Evolutionary conservation across 2,888 invertebrate genomes (phyloP).

Genomic region (Drosophila pseudotakahashii): DNA sequence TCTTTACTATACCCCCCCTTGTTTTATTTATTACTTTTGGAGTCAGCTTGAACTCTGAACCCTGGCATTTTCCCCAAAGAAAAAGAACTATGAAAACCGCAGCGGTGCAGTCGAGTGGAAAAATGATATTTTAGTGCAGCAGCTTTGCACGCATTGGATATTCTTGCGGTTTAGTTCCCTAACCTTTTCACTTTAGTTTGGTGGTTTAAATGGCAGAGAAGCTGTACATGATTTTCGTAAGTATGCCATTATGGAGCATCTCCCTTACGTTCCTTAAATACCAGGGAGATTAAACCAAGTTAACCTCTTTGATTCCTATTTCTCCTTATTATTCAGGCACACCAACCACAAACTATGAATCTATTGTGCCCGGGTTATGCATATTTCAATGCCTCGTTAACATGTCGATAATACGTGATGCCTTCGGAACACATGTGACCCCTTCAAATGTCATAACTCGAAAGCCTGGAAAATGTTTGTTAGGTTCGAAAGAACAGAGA

Average conservation of each 20-base stretch:
- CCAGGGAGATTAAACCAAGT: neutral
- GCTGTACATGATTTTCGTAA: neutral
- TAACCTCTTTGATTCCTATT: neutral
- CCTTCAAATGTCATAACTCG: conserved; percentile 51
- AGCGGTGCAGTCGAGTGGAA: conserved; percentile 16
- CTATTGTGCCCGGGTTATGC: conserved; percentile 16
- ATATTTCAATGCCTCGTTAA: conserved; percentile 42
- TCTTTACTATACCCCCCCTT: neutral
- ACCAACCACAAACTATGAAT: conserved; percentile 7
- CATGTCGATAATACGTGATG: conserved; percentile 58
- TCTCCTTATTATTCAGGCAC: neutral
- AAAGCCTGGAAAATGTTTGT: conserved; percentile 1
- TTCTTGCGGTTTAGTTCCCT: conserved; percentile 1
- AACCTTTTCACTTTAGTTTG: neutral
- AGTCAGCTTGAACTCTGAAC: conserved; percentile 27
- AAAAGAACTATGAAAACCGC: conserved; percentile 1
- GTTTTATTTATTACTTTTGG: conserved; percentile 11
- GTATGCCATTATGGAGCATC: neutral
- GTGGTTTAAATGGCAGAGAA: neutral
- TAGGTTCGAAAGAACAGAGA: neutral
- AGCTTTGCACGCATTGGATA: neutral
- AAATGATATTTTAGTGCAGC: conserved; percentile 14
- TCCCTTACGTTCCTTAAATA: neutral
- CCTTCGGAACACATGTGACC: conserved; percentile 28
- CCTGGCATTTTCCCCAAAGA: conserved; percentile 13